Evolutionary conservation across 2,888 invertebrate genomes (phyloP), one percentile per base, ranked within the genome.

Genomic region (Sycophila texana): DNA sequence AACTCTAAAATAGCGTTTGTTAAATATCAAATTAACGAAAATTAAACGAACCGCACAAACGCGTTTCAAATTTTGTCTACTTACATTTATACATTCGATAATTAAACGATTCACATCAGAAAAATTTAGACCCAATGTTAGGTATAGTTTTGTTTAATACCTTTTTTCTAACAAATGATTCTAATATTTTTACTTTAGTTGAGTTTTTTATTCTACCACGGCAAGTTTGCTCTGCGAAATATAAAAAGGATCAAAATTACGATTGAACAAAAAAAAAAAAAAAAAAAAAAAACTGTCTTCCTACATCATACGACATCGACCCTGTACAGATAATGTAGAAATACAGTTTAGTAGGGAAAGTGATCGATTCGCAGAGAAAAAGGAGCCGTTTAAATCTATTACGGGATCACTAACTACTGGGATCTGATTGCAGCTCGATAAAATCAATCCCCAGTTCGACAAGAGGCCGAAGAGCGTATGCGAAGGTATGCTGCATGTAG

Each of bases 381-480:
- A 39, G 39, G 39, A 39, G 39, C 39, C 39, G 39, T 39, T 39
- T 39, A 4, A 4, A 4, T 4, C 39, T 39, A 47, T 22, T 55
- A 20, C 1, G n/a, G 10, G 16, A 66, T 10, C 12, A 72, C 49
- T 71, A 20, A 68, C 76, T 66, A 77, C 20, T 74, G 22, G 10
- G 55, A 30, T 39, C 18, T 61, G 73, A 79, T 86, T 87, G 26
- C 86, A 90, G 90, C 84, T 89, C 78, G 89, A 90, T 79, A 90
- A 90, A 83, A 77, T 84, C 53, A 80, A 81, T 55, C 83, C 87
- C 49, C 89, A 89, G 83, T 85, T 82, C 53, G 87, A 88, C 55
- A 74, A 84, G 53, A 86, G 90, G 79, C 89, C 90, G 55, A 89
- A 89, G 83, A 90, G 90, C 82, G 86, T 89, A 65, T 89, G 88